Base-by-base conservation (phyloP, 2,888 invertebrate genomes). In the Lordiphosa andalusiaca region DNA sequence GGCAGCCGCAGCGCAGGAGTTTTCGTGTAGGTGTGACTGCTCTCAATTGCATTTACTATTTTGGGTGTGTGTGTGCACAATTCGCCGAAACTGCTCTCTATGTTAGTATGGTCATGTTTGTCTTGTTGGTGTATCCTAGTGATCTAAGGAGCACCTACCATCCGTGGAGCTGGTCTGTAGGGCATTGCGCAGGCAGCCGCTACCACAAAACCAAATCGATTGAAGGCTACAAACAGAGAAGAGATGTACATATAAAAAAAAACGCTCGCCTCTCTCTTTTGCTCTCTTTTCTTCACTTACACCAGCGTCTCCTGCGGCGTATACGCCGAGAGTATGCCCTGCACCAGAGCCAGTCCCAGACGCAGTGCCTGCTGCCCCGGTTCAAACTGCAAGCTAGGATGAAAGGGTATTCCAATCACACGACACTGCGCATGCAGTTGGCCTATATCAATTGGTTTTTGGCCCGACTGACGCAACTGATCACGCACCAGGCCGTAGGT, bases 201-300 rank as follows among this genome's bases (percentile, higher is more conserved):
- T 71, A 4, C 78, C 59, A 53, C 89, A 89, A 57, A 77, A 87
- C 89, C 89, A 89, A 61, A 85, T 78, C n/a, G 89, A 85, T 71
- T 89, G 89, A 30, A 89, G 54, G 2, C 89, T 89, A 47, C 47
- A 71, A 4, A 9, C 30, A 30, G 30, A 9, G 30, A 30, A 48
- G 39, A 25, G 23, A 47, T 16, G 16, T 16, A 16, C 33, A 38
- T 12, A 42, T 41, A 2, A 19, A 12, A 42, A 10, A 38, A 19
- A 12, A 6, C 1, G 21, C 13, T 12, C 4, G 6, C 6, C 19
- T 19, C 19, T 19, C 19, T 19, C 9, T 19, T 3, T 19, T 6
- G 9, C 33, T 5, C 10, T 33, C 3, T 2, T 12, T 37, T 3
- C 38, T 9, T 42, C 48, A 70, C 86, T 86, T 62, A 87, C 88